A percentile compares a stretch with the other conserved stretches of the same genome.
phyloP scores from a whole-genome alignment of 2,888 invertebrate species.

The Phaedon cochleariae region DNA sequence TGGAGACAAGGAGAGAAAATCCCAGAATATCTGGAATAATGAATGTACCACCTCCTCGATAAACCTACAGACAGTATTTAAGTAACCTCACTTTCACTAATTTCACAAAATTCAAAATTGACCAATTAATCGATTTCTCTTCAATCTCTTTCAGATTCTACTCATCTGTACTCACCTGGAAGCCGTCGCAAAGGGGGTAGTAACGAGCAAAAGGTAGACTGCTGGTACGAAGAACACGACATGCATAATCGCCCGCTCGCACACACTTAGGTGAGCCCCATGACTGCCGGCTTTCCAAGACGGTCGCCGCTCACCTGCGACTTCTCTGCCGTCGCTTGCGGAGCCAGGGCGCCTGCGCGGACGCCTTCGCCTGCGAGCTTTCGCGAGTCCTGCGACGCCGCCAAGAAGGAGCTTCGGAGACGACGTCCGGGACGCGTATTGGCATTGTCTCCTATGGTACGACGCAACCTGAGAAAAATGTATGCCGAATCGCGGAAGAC shows the following conservation, averaged over 20 bases:
- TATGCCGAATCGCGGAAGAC: too few species aligned
- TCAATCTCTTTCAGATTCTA: too few species aligned
- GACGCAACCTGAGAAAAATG: too few species aligned
- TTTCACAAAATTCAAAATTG: too few species aligned
- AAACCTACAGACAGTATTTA: too few species aligned
- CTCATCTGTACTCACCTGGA: slow-evolving; percentile 90
- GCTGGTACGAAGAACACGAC: slow-evolving; percentile 75
- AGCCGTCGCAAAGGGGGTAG: slow-evolving; percentile 87
- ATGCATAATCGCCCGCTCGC: slow-evolving; percentile 59
- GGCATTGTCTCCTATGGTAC: too few species aligned
- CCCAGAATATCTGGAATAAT: too few species aligned
- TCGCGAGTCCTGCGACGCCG: slow-evolving; percentile 28
- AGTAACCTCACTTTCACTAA: too few species aligned
- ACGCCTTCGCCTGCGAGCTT: slow-evolving; percentile 24
- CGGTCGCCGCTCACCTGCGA: slow-evolving; percentile 10
- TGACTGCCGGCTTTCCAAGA: slow-evolving; percentile 50
- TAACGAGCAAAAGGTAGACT: slow-evolving; percentile 79
- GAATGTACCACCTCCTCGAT: too few species aligned
- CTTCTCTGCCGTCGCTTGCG: slow-evolving; percentile 4
- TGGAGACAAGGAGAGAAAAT: too few species aligned
- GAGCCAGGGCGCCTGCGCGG: slow-evolving; percentile 25
- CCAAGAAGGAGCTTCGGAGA: slow-evolving; percentile 15
- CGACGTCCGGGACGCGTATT: slow-evolving; percentile 1
- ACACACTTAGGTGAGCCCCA: slow-evolving; percentile 60
- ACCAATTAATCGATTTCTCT: too few species aligned